Percentiles rank a stretch among this genome's conserved stretches.
Conservation (phyloP, 1,140 invertebrate genomes). For the Gonioctena quinquepunctata region DNA sequence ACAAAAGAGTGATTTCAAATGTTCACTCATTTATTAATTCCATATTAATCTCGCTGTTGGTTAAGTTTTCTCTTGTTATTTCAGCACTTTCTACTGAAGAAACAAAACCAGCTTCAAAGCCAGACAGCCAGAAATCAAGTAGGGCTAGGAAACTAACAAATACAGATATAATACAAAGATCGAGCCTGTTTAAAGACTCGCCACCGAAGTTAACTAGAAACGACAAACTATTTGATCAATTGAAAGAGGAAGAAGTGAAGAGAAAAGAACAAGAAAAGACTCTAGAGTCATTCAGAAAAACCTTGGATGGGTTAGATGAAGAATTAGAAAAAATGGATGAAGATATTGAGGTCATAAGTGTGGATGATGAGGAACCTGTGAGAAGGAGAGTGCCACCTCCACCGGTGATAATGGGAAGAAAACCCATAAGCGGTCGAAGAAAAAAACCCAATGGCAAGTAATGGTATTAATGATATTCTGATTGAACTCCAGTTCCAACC, state of each 20-base stretch:
- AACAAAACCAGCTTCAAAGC: background rate
- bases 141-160: background rate
- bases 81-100: background rate
- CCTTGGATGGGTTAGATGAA: background rate
- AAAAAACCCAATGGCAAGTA: background rate
- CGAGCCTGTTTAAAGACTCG: background rate
- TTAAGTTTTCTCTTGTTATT: too few relatives aligned
- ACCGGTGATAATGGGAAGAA: background rate
- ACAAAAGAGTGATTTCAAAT: too few relatives aligned
- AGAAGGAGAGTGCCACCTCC: background rate
- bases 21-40: too few relatives aligned
- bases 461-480: too few relatives aligned
- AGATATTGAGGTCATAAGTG: background rate
- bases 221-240: slow-evolving; percentile 9
- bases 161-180: background rate
- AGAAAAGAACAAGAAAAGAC: background rate
- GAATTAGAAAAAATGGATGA: slow-evolving; percentile 3
- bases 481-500: too few relatives aligned
- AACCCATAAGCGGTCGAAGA: background rate
- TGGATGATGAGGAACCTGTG: background rate
- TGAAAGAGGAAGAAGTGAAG: slow-evolving; percentile 13
- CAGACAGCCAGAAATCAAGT: background rate
- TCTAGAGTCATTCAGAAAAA: slow-evolving; percentile 1
- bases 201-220: background rate
- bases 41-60: too few relatives aligned